Evolutionary conservation across 2,797 vertebrate genomes (phyloP).

Genomic region (Fratercula arctica): DNA sequence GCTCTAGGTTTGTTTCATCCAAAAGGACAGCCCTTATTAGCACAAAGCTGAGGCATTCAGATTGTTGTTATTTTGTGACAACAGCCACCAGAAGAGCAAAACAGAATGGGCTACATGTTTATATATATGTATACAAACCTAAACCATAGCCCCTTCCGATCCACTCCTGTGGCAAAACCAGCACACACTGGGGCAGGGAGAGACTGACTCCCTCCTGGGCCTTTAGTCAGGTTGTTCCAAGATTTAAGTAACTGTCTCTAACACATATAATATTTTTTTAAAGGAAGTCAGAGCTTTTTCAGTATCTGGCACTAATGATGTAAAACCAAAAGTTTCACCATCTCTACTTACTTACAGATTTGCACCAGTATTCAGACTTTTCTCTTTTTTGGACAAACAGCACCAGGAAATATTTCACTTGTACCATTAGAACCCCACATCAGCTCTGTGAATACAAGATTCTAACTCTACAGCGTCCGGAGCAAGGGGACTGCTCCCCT

Average conservation of each 20-base stretch:
- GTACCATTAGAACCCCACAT: background rate
- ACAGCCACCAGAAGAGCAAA: background rate
- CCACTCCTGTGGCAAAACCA: background rate
- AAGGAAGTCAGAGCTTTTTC: background rate
- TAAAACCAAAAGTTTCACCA: background rate
- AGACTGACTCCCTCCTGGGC: background rate
- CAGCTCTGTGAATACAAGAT: background rate
- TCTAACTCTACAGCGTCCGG: background rate
- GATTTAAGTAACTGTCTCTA: background rate
- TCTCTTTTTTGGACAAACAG: background rate
- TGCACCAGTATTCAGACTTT: background rate
- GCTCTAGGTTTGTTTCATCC: background rate
- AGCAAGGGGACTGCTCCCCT: background rate
- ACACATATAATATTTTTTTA: background rate
- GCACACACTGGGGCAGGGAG: background rate
- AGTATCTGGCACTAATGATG: background rate
- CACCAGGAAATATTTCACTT: background rate
- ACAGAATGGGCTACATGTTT: background rate
- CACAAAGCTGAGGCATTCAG: background rate
- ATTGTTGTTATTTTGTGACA: background rate
- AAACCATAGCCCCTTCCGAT: background rate
- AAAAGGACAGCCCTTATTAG: background rate
- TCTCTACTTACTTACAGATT: background rate
- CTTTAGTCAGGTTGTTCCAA: background rate
- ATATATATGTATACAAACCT: rapidly evolving